phyloP scores from a whole-genome alignment of 2,888 invertebrate species.

The Pheosia gnoma region DNA sequence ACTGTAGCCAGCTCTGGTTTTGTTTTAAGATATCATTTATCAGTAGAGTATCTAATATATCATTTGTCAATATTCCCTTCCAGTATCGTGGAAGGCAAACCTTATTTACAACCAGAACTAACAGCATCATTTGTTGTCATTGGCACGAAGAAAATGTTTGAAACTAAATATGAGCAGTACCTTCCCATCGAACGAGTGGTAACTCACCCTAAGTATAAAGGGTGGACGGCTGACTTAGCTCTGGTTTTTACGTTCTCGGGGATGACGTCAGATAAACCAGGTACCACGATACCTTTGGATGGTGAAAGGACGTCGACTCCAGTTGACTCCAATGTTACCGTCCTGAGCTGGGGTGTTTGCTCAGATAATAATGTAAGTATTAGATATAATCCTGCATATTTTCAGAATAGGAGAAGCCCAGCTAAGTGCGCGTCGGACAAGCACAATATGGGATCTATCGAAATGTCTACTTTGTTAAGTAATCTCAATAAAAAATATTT shows the following conservation, averaged over 20 bases:
- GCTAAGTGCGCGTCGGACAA: too few species aligned
- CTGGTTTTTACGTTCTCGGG: slow-evolving; percentile 62
- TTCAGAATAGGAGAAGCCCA: too few species aligned
- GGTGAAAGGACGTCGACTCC: slow-evolving; percentile 44
- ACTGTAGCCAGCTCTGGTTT: too few species aligned
- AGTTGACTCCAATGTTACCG: slow-evolving; percentile 55
- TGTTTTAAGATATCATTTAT: too few species aligned
- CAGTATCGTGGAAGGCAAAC: slow-evolving; percentile 9
- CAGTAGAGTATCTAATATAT: too few species aligned
- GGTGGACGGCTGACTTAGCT: slow-evolving; percentile 60
- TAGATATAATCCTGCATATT: neutral
- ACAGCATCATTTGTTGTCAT: slow-evolving; percentile 64
- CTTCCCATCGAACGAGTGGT: slow-evolving; percentile 64
- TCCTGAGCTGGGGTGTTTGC: slow-evolving; percentile 61
- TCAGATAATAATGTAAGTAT: slow-evolving; percentile 22
- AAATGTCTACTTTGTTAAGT: too few species aligned
- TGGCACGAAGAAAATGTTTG: slow-evolving; percentile 63
- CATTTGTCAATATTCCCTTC: neutral
- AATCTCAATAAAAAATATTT: too few species aligned
- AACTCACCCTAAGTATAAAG: slow-evolving; percentile 53
- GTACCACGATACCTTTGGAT: slow-evolving; percentile 49
- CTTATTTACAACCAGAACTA: slow-evolving; percentile 48
- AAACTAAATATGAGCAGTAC: slow-evolving; percentile 64
- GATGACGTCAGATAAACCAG: slow-evolving; percentile 64
- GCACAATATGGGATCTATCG: too few species aligned